Base-by-base conservation (phyloP, 1,140 invertebrate species). In the Procambarus clarkii region DNA sequence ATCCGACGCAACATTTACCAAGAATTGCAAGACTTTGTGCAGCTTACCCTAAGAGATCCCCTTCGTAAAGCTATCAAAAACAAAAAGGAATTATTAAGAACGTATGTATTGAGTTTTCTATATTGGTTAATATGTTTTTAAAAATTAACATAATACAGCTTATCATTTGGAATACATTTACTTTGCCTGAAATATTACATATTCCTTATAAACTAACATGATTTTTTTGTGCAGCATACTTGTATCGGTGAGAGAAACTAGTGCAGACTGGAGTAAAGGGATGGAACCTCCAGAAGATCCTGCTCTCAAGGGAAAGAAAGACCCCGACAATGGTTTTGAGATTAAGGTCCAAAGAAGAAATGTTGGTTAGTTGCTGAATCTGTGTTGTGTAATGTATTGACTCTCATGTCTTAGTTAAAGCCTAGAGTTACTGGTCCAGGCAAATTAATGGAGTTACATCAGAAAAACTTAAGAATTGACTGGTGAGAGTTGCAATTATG, bases 21-120 rank as follows among this genome's bases (percentile, higher is more conserved):
- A 0, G 98, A 99, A 94, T 95, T 99, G 64, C 99, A 99, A 95
- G 98, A 99, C 94, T 99, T 99, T 95, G 98, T 99, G 44, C 99
- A 99, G 94, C 94, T 98, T 0, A 95, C 96, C 18, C 94, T 99
- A 5, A 95, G 98, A 79, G 99, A 99, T 94, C 98, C 99, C 0
- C 95, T 99, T 4, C 95, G 98, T 91, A 99, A 99, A 94, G 98
- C 99, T 0, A 97, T 99, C 58, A 99, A 99, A 95, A 99, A 99
- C 94, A 99, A 99, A 94, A 99, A 99, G 94, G 98, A 99, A 95
- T 95, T 99, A 24, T 98, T 99, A 86, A 95, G 98, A 46, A 93
- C 85, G 93, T 93, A 91, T 80, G 83, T 74, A 64, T 64, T 21
- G 13, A 64, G 0, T 64, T 54, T 85, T 15, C 50, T 9, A 7